Evolutionary conservation across 2,797 vertebrate species (phyloP), one percentile per base, ranked within the genome.

Genomic region (Acomys russatus): DNA sequence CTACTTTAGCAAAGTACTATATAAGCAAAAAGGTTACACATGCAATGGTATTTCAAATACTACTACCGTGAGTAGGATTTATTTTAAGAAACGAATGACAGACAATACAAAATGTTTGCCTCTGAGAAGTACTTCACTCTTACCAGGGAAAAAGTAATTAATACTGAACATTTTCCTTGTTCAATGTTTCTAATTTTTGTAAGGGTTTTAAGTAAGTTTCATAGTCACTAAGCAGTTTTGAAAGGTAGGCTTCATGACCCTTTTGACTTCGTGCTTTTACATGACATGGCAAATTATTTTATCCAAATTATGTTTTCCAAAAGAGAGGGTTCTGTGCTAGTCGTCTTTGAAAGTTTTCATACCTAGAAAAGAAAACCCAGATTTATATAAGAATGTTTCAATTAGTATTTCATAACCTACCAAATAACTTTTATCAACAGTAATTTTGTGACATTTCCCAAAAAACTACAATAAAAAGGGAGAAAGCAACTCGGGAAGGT

Each of bases 261-360:
- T 94, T 96, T 94, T 79, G 71, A 83, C 77, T 70, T 63, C 28
- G 5, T 86, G 80, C 95, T 97, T 94, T 97, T 97, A 97, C 92
- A 79, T 18, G 33, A 88, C 90, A 96, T 78, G 64, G 73, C 95
- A 95, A 94, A 93, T 80, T 76, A 88, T 73, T 96, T 91, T 84
- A 98, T 74, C 97, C 88, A 78, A 96, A 93, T 97, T 98, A 99
- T 98, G 98, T 99, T 98, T 99, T 99, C 99, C 99, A 99, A 98
- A 99, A 99, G 97, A 99, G 99, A 17, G 99, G 99, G 97, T 99
- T 99, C 98, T 99, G 99, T 91, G 98, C 98, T 98, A 99, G 97
- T 97, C 99, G 98, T 97, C 99, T 99, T 98, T 99, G 99, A 98
- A 99, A 99, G 98, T 99, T 99, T 94, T 99, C 99, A 96, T 99